These are phyloP conservation scores for Buathra laborator DNA, from an alignment of 2,888 invertebrate species.

Conservation along the genomic window DNA sequence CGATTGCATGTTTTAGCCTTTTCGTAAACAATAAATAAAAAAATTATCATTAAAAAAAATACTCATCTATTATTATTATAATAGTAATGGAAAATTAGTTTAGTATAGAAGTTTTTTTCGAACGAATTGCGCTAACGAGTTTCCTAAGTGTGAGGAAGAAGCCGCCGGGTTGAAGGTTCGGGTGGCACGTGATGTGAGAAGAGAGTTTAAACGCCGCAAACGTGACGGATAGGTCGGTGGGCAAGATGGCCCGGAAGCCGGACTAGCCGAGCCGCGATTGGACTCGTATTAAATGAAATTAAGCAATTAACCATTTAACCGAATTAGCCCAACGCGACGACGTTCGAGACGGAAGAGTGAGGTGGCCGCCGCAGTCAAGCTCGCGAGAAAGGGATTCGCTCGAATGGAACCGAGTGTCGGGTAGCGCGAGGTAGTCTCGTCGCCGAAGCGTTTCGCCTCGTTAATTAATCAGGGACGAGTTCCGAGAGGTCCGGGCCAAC, in stretches of 20 bases:
- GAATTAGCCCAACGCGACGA: constrained; percentile 77
- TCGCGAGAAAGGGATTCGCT: constrained; percentile 49
- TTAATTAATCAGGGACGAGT: constrained; percentile 81
- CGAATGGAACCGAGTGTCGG: constrained; percentile 70
- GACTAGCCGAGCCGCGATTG: constrained; percentile 74
- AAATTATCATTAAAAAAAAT: background rate
- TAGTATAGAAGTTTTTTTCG: background rate
- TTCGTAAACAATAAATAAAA: no score
- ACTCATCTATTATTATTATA: background rate
- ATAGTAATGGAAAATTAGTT: background rate
- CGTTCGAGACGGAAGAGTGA: constrained; percentile 38
- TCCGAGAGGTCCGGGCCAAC: constrained; percentile 69
- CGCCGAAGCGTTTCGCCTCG: constrained; percentile 70
- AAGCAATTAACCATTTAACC: constrained; percentile 84
- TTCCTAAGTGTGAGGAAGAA: constrained; percentile 35
- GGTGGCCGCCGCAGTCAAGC: constrained; percentile 46
- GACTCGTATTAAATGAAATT: constrained; percentile 82
- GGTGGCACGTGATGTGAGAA: constrained; percentile 22
- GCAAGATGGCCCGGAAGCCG: constrained; percentile 51
- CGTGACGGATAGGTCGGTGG: constrained; percentile 36
- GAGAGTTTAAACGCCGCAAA: constrained; percentile 27
- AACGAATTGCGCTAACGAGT: background rate
- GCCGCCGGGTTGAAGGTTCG: constrained; percentile 14
- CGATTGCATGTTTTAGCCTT: no score
- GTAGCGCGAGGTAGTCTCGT: constrained; percentile 43